Base-by-base conservation (phyloP, 2,888 invertebrate species). In the Spialia ferax region DNA sequence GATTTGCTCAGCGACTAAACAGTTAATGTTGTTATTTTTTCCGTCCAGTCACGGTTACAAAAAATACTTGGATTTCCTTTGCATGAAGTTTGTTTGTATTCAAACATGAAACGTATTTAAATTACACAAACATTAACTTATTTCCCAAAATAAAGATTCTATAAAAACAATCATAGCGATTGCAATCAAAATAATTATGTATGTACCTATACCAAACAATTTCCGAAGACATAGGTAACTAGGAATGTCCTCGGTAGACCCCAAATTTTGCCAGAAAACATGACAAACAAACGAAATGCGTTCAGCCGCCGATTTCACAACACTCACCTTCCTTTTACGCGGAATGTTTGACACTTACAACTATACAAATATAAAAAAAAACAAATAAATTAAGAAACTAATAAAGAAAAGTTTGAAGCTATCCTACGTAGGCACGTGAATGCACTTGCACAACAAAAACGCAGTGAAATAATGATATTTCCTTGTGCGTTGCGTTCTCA, bases 241-340 rank as follows among this genome's bases (percentile, higher is more conserved):
- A 29, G 13, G 38, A 38, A 65, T 65, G 20, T 48, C 23, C 38
- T 26, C 10, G 26, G n/a, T 5, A 57, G 57, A 42, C 50, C 50
- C 50, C 20, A 26, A 42, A 54, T 10, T 23, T 11, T 8, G 32
- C 50, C 11, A 13, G 23, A 38, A 59, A 59, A 59, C 64, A 32
- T 63, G 18, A 35, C 45, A 20, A 26, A 6, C 7, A 6, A 11
- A 50, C 22, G 22, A 50, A 2, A 22, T 20, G 50, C 29, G 23
- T 62, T 29, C 48, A 32, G 29, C 35, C 3, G 59, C 18, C 64
- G 50, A 59, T 65, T 67, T 67, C 73, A 70, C 71, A 67, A 88
- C 26, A 59, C 92, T 91, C 77, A 93, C 93, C 93, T 93, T 93
- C 87, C 91, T 87, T 83, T 92, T 93, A 10, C 93, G 91, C 79